These are phyloP conservation scores for Philopotamus ludificatus DNA, from an alignment of 1,140 invertebrate genomes.

Conservation along the genomic window DNA sequence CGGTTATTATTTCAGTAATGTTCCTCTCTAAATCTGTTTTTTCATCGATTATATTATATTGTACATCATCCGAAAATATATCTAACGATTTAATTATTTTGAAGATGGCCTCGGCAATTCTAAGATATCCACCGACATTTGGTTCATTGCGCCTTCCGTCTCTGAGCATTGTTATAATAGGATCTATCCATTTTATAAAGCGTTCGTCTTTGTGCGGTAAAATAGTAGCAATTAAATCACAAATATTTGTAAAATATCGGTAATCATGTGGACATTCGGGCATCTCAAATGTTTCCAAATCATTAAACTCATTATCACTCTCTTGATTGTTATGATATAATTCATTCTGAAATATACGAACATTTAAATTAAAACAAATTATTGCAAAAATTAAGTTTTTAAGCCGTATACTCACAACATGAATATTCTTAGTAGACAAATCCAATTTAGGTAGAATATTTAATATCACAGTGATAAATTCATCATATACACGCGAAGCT, in stretches of 20 bases:
- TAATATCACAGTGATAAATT: constrained; percentile 21
- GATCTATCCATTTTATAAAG: constrained; percentile 9
- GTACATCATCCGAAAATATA: constrained; percentile 8
- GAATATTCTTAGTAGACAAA: constrained; percentile 1
- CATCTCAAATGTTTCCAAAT: constrained; percentile 10
- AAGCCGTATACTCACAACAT: neutral
- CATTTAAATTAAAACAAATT: neutral
- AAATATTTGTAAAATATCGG: constrained; percentile 30
- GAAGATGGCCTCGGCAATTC: constrained; percentile 18
- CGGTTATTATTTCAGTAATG: too few species aligned
- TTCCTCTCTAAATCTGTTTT: too few species aligned
- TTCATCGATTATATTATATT: too few species aligned
- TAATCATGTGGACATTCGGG: constrained; percentile 19
- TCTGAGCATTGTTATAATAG: neutral
- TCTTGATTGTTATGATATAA: neutral
- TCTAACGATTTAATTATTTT: constrained; percentile 10
- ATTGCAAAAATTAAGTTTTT: constrained; percentile 3
- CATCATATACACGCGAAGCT: constrained; percentile 4
- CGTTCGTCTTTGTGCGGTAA: constrained; percentile 14
- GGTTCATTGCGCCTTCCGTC: neutral
- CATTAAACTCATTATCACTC: neutral
- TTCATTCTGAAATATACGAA: neutral
- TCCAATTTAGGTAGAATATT: constrained; percentile 31
- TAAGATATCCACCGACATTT: constrained; percentile 19
- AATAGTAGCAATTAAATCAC: constrained; percentile 29